Percentiles rank a stretch among this genome's conserved stretches.
phyloP scores from a whole-genome alignment of 2,888 invertebrate genomes.

The Pollenia griseotomentosa region DNA sequence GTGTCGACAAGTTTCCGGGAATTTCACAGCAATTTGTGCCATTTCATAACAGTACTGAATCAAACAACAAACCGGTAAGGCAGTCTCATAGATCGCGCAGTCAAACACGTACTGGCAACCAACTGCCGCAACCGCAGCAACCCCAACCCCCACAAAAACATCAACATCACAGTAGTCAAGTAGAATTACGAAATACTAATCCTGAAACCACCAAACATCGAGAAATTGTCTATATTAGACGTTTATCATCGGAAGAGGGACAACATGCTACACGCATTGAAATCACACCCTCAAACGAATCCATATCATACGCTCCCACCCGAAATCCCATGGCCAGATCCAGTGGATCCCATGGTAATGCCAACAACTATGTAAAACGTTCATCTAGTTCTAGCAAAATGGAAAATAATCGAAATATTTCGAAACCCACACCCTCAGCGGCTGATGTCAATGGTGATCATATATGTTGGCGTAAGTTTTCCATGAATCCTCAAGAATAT shows the following conservation, averaged over 20 bases:
- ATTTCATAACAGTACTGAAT: slow-evolving; percentile 80
- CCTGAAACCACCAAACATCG: slow-evolving; percentile 78
- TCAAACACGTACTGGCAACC: slow-evolving; percentile 72
- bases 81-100: slow-evolving; percentile 79
- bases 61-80: slow-evolving; percentile 78
- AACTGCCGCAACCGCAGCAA: slow-evolving; percentile 42
- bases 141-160: slow-evolving; percentile 61
- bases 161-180: slow-evolving; percentile 63
- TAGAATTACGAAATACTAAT: slow-evolving; percentile 57
- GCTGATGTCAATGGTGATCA: slow-evolving; percentile 83
- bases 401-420: slow-evolving; percentile 70
- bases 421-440: slow-evolving; percentile 76
- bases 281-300: slow-evolving; percentile 83
- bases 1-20: slow-evolving; percentile 83
- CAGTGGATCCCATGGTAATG: slow-evolving; percentile 74
- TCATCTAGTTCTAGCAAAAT: slow-evolving; percentile 77
- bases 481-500: slow-evolving; percentile 84
- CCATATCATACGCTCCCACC: slow-evolving; percentile 80
- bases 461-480: slow-evolving; percentile 85
- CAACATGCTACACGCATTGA: slow-evolving; percentile 83
- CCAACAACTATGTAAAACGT: slow-evolving; percentile 77
- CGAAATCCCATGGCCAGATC: slow-evolving; percentile 78
- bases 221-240: slow-evolving; percentile 82
- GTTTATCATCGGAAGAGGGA: slow-evolving; percentile 81
- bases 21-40: slow-evolving; percentile 81